These are phyloP conservation scores for Anser brachyrhynchus DNA, from an alignment of 2,113 vertebrate genomes.

Conservation along the genomic window DNA sequence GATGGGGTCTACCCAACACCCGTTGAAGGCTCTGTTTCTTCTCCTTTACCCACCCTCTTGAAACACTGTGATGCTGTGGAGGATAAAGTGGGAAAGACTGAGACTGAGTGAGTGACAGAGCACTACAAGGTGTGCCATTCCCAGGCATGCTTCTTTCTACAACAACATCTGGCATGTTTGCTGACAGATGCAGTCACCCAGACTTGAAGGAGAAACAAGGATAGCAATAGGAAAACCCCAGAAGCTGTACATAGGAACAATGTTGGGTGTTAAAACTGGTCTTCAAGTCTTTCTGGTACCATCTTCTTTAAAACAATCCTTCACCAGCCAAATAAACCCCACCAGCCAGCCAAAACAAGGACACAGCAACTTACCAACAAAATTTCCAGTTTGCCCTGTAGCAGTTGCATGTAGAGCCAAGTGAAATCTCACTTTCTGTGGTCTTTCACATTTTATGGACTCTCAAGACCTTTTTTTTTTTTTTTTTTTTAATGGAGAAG, in stretches of 20 bases:
- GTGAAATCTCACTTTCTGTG: neutral
- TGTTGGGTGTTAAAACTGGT: neutral
- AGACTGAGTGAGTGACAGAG: neutral
- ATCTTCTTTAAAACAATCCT: neutral
- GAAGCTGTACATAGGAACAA: neutral
- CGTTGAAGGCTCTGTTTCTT: neutral
- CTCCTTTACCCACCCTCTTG: neutral
- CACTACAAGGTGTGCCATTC: neutral
- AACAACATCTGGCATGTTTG: neutral
- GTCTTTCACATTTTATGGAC: neutral
- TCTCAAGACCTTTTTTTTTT: neutral
- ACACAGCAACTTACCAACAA: neutral
- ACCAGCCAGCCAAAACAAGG: neutral
- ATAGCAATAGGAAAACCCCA: neutral
- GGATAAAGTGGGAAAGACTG: neutral
- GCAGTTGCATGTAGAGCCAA: neutral
- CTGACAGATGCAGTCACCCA: neutral
- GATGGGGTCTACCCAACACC: neutral
- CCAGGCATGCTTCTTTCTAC: neutral
- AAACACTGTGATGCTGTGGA: neutral
- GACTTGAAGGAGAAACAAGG: neutral
- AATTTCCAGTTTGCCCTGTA: neutral
- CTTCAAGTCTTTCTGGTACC: neutral
- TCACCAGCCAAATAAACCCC: neutral
- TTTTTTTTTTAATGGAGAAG: neutral